A percentile compares a stretch with the other conserved stretches of the same genome.
phyloP scores from a whole-genome alignment of 1,140 invertebrate species.

The Scaptomyza graminum region DNA sequence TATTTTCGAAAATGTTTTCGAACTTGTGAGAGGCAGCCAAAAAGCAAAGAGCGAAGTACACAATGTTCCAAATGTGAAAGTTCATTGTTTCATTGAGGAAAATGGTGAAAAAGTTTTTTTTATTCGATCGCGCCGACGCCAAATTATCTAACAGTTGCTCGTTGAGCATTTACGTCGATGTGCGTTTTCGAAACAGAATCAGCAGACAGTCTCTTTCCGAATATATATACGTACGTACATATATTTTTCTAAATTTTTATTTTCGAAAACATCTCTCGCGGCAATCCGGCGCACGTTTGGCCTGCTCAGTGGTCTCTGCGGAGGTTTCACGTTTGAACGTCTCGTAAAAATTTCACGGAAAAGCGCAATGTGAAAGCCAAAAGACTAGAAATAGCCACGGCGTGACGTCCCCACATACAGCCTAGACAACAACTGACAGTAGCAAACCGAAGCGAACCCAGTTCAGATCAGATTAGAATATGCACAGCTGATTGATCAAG shows the following conservation, averaged over 20 bases:
- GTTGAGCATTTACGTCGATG: conserved; percentile 39
- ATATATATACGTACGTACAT: background rate
- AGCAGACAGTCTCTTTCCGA: background rate
- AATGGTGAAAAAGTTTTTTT: conserved; percentile 67
- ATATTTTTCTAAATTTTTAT: conserved; percentile 10
- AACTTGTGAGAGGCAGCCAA: conserved; percentile 37
- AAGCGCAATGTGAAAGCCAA: conserved; percentile 82
- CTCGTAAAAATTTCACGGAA: conserved; percentile 74
- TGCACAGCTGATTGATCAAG: conserved; percentile 7
- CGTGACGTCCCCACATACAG: conserved; percentile 70
- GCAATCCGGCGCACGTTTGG: conserved; percentile 35
- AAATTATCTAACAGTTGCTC: conserved; percentile 76
- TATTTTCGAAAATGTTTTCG: conserved; percentile 70
- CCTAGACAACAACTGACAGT: conserved; percentile 65
- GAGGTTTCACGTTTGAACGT: conserved; percentile 84
- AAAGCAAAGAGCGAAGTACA: conserved; percentile 13
- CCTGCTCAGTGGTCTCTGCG: conserved; percentile 83
- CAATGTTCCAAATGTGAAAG: conserved; percentile 71
- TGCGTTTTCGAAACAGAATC: conserved; percentile 32
- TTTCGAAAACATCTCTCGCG: conserved; percentile 44
- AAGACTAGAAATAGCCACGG: conserved; percentile 77
- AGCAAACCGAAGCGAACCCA: conserved; percentile 65
- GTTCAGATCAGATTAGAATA: conserved; percentile 36
- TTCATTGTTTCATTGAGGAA: conserved; percentile 83
- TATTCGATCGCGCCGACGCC: conserved; percentile 41